Evolutionary conservation across 1,140 invertebrate species (phyloP), one percentile per base, ranked within the genome.

Genomic region (Catajapyx aquilonaris): DNA sequence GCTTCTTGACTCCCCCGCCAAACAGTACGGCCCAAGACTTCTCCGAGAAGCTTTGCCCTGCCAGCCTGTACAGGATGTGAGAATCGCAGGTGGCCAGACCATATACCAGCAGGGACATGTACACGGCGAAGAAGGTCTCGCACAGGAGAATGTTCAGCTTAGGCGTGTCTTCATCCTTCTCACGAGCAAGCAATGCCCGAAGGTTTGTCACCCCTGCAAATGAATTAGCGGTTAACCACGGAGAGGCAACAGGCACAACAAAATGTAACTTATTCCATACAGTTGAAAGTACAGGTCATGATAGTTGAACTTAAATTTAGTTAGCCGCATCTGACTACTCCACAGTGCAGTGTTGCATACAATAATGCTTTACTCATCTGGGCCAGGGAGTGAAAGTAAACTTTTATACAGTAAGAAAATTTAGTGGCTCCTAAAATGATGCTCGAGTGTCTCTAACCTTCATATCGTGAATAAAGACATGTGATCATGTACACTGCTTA

Each of bases 81-180:
- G 86, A 78, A 59, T 99, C 94, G 49, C 88, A 88, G 11, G 85
- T 83, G n/a, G 83, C 72, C 19, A 97, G 52, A 7, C 87, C 86
- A 59, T 95, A 93, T 31, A 91, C 74, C 33, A 97, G 66, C 10
- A 98, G 61, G 20, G 87, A 85, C 53, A 91, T 70, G 53, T 85
- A 95, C 1, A 91, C 84, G 0, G 87, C 80, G 2, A 88, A 72
- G 54, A 94, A 90, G 0, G 86, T 72, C 59, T 99, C 93, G 38
- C 83, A 80, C 9, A 98, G 64, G 1, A 99, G 61, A 15, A 94
- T 78, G 45, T 83, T 83, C 19, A 98, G 58, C 47, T 87, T 80
- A 0, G 91, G 91, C 1, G 84, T 76, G 54, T 97, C 91, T 51
- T 97, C 90, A 51, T 97, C 93, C 53, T 91, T 87, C 48, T 96